Percentiles rank a stretch among this genome's conserved stretches.
phyloP scores from a whole-genome alignment of 2,888 invertebrate species.

The Noctuana brunneofusca region DNA sequence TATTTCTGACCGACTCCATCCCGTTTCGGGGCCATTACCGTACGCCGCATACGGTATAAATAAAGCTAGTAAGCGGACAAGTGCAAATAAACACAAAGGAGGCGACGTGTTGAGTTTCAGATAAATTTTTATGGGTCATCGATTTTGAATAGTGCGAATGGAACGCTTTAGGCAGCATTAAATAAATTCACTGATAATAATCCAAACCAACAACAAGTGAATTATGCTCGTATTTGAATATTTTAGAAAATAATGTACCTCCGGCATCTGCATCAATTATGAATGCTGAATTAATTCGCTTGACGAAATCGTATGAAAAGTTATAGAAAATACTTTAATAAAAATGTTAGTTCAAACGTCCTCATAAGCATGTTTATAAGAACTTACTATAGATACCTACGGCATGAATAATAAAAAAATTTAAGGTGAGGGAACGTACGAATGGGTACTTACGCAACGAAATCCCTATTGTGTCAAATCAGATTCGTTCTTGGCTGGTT shows the following conservation, averaged over 20 bases:
- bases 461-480: constrained; percentile 19
- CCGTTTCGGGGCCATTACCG: constrained; percentile 52
- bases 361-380: no score
- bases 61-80: constrained; percentile 40
- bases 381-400: not conserved
- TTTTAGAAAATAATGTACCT: no score
- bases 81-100: constrained; percentile 35
- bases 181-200: constrained; percentile 2
- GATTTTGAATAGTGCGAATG: constrained; percentile 12
- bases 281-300: not conserved
- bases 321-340: not conserved
- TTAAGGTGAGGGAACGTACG: not conserved
- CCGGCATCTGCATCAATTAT: not conserved
- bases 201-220: not conserved
- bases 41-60: constrained; percentile 49
- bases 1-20: constrained; percentile 56
- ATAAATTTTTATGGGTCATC: constrained; percentile 30
- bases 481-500: constrained; percentile 24
- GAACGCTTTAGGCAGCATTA: not conserved
- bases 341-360: no score
- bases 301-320: not conserved
- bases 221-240: not conserved
- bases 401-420: not conserved
- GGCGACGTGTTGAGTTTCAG: constrained; percentile 30
- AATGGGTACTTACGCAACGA: constrained; percentile 5